A percentile compares a stretch with the other conserved stretches of the same genome.
Conservation (phyloP, 2,888 invertebrate species). For the Trilocha varians region DNA sequence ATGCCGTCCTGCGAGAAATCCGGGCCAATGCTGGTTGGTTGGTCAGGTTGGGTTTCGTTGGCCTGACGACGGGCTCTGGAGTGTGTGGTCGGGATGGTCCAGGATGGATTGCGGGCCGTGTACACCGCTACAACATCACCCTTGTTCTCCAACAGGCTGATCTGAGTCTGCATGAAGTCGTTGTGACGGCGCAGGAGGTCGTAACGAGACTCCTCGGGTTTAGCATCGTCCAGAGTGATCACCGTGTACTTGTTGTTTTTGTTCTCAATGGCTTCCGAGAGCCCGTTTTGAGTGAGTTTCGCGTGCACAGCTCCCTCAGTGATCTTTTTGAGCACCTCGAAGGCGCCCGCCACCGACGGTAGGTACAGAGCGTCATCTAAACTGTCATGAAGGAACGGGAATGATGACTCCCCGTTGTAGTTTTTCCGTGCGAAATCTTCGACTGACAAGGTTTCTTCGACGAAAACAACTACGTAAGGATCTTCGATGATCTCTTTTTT, state of each 20-base stretch:
- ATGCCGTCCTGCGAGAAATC: constrained; percentile 29
- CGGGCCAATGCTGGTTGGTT: too few species aligned
- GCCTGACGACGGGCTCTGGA: constrained; percentile 43
- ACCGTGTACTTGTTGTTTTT: constrained; percentile 66
- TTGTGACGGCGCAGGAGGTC: constrained; percentile 76
- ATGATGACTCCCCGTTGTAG: constrained; percentile 43
- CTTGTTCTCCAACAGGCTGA: constrained; percentile 54
- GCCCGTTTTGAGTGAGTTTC: constrained; percentile 46
- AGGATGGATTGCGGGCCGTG: constrained; percentile 72
- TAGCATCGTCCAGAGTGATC: constrained; percentile 73
- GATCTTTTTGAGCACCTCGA: constrained; percentile 67
- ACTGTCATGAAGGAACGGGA: constrained; percentile 47
- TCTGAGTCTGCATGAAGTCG: constrained; percentile 70
- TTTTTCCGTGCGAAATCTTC: constrained; percentile 73
- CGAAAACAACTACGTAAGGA: constrained; percentile 63
- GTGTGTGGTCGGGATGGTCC: constrained; percentile 36
- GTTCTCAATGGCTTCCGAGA: constrained; percentile 43
- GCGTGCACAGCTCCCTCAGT: constrained; percentile 48
- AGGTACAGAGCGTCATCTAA: constrained; percentile 63
- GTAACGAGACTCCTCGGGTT: constrained; percentile 65
- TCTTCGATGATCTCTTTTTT: constrained; percentile 42
- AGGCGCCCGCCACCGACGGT: constrained; percentile 75
- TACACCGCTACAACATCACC: constrained; percentile 70
- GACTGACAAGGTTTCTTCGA: constrained; percentile 68
- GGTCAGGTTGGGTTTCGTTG: neutral